A percentile compares a stretch with the other conserved stretches of the same genome.
Conservation (phyloP, 2,888 invertebrate genomes). For the Notodonta ziczac region DNA sequence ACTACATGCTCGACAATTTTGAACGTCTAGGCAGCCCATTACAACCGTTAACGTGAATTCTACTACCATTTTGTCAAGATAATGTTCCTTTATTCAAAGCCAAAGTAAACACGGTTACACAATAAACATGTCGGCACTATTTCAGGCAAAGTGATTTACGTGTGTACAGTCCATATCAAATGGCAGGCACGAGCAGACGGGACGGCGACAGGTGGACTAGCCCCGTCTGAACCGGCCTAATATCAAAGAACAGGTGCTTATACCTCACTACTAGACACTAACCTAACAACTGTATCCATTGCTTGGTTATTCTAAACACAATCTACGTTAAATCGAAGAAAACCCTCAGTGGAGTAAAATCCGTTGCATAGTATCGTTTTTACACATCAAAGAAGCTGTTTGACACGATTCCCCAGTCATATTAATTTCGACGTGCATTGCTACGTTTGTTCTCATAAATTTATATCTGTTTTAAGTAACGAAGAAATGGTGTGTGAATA, state of each 20-base stretch:
- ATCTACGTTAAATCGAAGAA: no score
- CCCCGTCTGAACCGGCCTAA: not conserved
- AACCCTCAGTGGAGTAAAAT: no score
- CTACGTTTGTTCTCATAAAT: not conserved
- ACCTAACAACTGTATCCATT: not conserved
- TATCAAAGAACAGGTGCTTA: not conserved
- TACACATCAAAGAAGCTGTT: not conserved
- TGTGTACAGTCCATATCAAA: not conserved
- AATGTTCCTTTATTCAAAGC: not conserved
- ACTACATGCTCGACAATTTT: not conserved
- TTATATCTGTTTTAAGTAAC: not conserved
- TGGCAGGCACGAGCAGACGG: not conserved
- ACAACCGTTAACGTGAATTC: not conserved
- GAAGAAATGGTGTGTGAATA: not conserved
- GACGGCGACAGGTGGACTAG: constrained; percentile 4
- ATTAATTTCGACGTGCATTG: no score
- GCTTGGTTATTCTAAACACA: no score
- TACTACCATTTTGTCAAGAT: not conserved
- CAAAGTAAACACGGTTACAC: not conserved
- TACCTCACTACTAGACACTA: not conserved
- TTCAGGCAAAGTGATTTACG: not conserved
- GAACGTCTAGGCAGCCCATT: not conserved
- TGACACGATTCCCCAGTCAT: not conserved
- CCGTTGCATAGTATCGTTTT: no score
- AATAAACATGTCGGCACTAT: constrained; percentile 1